These are phyloP conservation scores for Eupithecia pulchellata DNA, from an alignment of 2,888 invertebrate genomes.

Conservation along the genomic window DNA sequence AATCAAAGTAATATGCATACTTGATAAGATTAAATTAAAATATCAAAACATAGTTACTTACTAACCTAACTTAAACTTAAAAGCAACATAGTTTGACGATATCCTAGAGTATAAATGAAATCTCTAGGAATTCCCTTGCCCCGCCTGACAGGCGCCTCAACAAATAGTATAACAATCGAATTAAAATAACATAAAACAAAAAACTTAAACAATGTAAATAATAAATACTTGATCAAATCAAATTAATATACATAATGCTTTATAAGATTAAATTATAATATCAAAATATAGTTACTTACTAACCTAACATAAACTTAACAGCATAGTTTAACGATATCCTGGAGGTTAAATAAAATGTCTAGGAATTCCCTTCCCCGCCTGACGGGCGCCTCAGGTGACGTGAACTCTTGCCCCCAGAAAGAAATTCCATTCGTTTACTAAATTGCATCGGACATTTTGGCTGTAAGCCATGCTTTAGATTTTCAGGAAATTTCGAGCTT, in stretches of 20 bases:
- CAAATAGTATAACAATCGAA: too few relatives aligned
- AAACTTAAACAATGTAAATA: too few relatives aligned
- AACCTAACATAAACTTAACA: too few relatives aligned
- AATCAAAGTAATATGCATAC: too few relatives aligned
- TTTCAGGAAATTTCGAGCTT: slow-evolving; percentile 21
- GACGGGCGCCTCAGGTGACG: slow-evolving; percentile 34
- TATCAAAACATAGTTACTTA: too few relatives aligned
- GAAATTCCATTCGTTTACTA: slow-evolving; percentile 28
- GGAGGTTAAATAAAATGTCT: not conserved
- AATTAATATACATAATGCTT: too few relatives aligned
- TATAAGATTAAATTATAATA: too few relatives aligned
- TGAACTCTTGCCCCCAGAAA: slow-evolving; percentile 25
- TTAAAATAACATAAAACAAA: too few relatives aligned
- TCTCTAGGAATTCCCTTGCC: not conserved
- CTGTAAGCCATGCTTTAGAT: slow-evolving; percentile 33
- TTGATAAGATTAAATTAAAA: too few relatives aligned
- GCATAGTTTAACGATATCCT: not conserved
- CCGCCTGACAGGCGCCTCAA: slow-evolving; percentile 26
- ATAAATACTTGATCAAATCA: too few relatives aligned
- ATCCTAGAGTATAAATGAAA: not conserved
- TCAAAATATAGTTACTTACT: too few relatives aligned
- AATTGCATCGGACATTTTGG: slow-evolving; percentile 38
- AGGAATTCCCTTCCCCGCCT: not conserved
- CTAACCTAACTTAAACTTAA: too few relatives aligned
- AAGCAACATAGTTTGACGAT: not conserved